Evolutionary conservation across 1,140 invertebrate species (phyloP).

Genomic region (Cotesia glomerata): DNA sequence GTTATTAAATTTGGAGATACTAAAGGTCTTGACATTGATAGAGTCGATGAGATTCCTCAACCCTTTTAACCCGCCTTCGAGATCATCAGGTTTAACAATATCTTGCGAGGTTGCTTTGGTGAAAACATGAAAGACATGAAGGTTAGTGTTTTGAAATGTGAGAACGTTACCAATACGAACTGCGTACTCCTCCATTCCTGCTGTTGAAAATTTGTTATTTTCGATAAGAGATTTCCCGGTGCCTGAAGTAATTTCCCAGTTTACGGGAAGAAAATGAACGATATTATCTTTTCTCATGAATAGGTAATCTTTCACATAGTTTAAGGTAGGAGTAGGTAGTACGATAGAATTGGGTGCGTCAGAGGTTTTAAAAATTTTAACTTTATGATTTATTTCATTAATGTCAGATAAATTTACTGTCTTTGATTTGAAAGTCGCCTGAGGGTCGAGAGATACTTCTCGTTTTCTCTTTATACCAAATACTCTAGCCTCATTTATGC

Average conservation of each 20-base stretch:
- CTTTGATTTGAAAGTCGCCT: too few species aligned
- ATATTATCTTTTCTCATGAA: slow-evolving; percentile 24
- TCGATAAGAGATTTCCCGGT: slow-evolving; percentile 16
- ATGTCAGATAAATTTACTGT: too few species aligned
- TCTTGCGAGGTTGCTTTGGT: too few species aligned
- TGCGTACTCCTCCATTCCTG: background rate
- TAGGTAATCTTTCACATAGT: slow-evolving; percentile 13
- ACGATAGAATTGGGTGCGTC: background rate
- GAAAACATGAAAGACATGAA: slow-evolving; percentile 21
- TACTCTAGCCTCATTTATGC: too few species aligned
- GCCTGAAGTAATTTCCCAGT: slow-evolving; percentile 1
- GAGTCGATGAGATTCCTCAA: too few species aligned
- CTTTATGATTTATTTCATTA: too few species aligned
- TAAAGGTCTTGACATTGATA: too few species aligned
- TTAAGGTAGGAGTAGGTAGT: background rate
- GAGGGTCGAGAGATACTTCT: too few species aligned
- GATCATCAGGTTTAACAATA: too few species aligned
- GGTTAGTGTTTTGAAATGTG: background rate
- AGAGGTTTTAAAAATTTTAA: background rate
- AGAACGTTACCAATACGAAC: slow-evolving; percentile 2
- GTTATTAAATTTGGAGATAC: background rate
- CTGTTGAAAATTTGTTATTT: background rate
- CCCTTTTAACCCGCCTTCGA: too few species aligned
- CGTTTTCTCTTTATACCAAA: too few species aligned
- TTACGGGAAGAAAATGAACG: slow-evolving; percentile 14